phyloP scores from a whole-genome alignment of 2,888 invertebrate genomes.

The Galerucella nymphaeae region DNA sequence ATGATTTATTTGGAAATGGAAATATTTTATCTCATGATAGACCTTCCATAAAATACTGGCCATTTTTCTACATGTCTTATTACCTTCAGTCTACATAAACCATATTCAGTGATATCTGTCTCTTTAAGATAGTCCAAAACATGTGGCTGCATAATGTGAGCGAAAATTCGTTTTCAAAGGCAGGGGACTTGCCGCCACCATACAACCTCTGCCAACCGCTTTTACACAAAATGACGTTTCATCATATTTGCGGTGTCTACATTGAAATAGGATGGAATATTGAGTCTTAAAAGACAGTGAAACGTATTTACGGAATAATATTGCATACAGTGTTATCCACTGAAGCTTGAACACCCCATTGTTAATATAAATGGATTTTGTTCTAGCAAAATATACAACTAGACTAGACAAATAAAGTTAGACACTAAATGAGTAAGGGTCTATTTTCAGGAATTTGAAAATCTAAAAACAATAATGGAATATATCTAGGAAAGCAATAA shows the following conservation, averaged over 20 bases:
- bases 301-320: too few species aligned
- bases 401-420: too few species aligned
- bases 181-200: constrained; percentile 1
- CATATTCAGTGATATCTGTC: constrained; percentile 55
- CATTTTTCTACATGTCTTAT: constrained; percentile 40
- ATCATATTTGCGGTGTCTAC: not conserved
- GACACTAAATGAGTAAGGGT: too few species aligned
- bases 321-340: too few species aligned
- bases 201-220: not conserved
- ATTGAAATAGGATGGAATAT: not conserved
- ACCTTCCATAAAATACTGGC: constrained; percentile 19
- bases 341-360: too few species aligned
- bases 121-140: constrained; percentile 55
- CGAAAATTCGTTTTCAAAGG: constrained; percentile 49
- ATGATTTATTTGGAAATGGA: not conserved
- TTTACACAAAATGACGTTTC: not conserved
- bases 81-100: constrained; percentile 44
- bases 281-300: not conserved
- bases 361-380: too few species aligned
- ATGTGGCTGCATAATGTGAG: constrained; percentile 58
- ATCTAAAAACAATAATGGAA: too few species aligned
- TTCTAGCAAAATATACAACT: too few species aligned
- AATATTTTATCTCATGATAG: not conserved
- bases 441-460: too few species aligned
- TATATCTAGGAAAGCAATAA: too few species aligned